A percentile compares a stretch with the other conserved stretches of the same genome.
phyloP scores from a whole-genome alignment of 2,888 invertebrate genomes.

The Cryptocheilus praepositus region DNA sequence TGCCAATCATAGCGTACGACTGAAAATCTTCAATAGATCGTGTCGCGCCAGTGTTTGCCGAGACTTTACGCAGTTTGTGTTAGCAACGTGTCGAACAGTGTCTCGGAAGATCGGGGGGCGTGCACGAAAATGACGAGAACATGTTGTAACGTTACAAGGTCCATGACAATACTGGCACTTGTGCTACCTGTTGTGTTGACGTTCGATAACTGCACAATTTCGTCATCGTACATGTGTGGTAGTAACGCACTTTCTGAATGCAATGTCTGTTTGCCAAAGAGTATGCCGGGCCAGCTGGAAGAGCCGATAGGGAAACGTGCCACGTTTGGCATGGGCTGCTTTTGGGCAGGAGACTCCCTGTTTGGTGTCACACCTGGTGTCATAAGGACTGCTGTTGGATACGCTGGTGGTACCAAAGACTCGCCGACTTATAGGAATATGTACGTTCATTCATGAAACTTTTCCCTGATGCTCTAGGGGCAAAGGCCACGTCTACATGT shows the following conservation, averaged over 20 bases:
- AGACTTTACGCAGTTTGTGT: not conserved
- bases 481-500: too few species aligned
- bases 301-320: slow-evolving; percentile 84
- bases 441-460: too few species aligned
- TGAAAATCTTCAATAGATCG: not conserved
- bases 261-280: slow-evolving; percentile 31
- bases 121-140: slow-evolving; percentile 11
- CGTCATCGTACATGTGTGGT: slow-evolving; percentile 26
- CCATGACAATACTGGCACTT: slow-evolving; percentile 6
- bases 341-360: slow-evolving; percentile 92
- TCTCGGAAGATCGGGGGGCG: not conserved
- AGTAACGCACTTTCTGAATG: slow-evolving; percentile 17
- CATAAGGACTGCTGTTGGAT: slow-evolving; percentile 94
- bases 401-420: slow-evolving; percentile 88
- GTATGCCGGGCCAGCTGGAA: slow-evolving; percentile 78
- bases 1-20: not conserved
- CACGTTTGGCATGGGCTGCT: slow-evolving; percentile 95
- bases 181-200: not conserved
- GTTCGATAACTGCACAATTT: slow-evolving; percentile 27
- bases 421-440: slow-evolving; percentile 90
- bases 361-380: slow-evolving; percentile 86
- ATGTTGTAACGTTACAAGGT: not conserved
- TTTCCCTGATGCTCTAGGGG: not conserved
- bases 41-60: not conserved
- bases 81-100: not conserved